A percentile compares a stretch with the other conserved stretches of the same genome.
phyloP scores from a whole-genome alignment of 2,888 invertebrate genomes.

The Drosophila conformis region DNA sequence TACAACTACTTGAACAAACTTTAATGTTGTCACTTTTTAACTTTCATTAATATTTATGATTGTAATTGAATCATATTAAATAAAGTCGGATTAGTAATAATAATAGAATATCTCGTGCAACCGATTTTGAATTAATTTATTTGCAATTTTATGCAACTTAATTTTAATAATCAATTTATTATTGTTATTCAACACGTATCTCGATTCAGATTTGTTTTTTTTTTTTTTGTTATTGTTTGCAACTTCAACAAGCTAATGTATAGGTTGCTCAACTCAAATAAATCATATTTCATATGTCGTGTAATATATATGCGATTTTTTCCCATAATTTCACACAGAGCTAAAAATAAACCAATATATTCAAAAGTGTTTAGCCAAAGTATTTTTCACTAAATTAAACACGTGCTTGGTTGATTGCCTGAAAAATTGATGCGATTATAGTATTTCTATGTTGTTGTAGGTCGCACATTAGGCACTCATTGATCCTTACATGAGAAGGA shows the following conservation, averaged over 20 bases:
- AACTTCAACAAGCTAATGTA: background rate
- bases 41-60: background rate
- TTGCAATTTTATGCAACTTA: background rate
- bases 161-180: background rate
- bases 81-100: background rate
- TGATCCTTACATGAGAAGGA: conserved; percentile 39
- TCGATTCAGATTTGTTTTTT: too few relatives aligned
- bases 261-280: background rate
- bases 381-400: background rate
- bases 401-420: conserved; percentile 10
- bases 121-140: background rate
- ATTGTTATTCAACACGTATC: background rate
- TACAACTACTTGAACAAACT: background rate
- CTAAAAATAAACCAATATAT: background rate
- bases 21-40: background rate
- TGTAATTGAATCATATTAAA: background rate
- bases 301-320: background rate
- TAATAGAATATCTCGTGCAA: background rate
- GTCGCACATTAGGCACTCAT: conserved; percentile 28
- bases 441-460: conserved; percentile 5
- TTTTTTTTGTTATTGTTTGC: background rate
- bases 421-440: background rate
- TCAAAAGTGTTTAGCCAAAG: background rate
- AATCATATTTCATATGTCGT: background rate
- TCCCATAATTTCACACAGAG: background rate